Base-by-base conservation (phyloP, 2,888 invertebrate species). In the Philonicus albiceps region DNA sequence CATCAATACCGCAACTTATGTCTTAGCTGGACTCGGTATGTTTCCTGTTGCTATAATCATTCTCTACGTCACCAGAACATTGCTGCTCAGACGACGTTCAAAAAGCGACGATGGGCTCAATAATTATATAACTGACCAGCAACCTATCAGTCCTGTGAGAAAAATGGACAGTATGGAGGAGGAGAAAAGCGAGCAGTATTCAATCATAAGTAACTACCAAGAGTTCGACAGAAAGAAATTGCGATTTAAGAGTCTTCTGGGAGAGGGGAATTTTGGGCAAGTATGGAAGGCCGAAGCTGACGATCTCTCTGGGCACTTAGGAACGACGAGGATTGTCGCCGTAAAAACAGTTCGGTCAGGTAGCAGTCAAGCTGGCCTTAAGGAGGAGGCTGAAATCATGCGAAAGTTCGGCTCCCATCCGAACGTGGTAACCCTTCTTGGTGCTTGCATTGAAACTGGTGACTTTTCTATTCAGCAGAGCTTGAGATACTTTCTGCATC, bases 261-360 rank as follows among this genome's bases (percentile, higher is more conserved):
- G 97, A 7, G 96, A 97, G 92, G 97, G 97, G 49, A 96, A 97
- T 91, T 97, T 97, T 91, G 97, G 97, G 31, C 96, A 96, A 94
- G 64, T 64, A 7, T 96, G 96, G 96, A 96, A 96, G 92, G 97
- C 96, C 3, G 96, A 97, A 91, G 96, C 96, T 0, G 96, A 96
- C 89, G 96, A 96, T 90, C 93, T 96, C 86, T 95, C 95, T 76
- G 96, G 96, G 0, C 96, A 96, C 90, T 94, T 95, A 88, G 96
- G 96, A 0, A 93, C 96, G 87, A 96, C 96, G 27, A 93, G 96
- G 87, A 94, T 96, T 88, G 97, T 97, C n/a, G 97, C 97, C 4
- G 97, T 97, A 7, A 97, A 97, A 91, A 96, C 95, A 11, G 95
- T 96, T 86, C 96, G 96, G 90, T 96, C 96, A 89, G 95, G 95